Percentiles rank a stretch among this genome's conserved stretches.
Evolutionary conservation across 2,888 invertebrate species (phyloP).

Genomic region (Oeneis ivallda): DNA sequence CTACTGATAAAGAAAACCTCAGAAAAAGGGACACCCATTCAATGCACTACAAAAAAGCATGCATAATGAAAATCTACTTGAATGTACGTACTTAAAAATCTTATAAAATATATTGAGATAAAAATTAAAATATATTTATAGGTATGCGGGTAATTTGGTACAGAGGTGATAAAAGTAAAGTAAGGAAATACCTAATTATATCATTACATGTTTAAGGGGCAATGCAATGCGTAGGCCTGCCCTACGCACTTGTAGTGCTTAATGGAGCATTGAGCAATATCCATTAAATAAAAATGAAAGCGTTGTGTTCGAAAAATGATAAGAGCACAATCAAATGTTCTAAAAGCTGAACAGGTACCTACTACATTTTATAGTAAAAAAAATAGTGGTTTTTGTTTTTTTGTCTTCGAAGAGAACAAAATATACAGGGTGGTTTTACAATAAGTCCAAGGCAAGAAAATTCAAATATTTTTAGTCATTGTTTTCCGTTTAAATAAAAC

Average conservation of each 20-base stretch:
- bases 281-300: not conserved
- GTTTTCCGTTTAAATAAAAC: not conserved
- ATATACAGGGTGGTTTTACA: conserved; percentile 66
- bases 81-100: not conserved
- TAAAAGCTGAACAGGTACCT: conserved; percentile 21
- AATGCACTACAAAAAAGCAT: conserved; percentile 2
- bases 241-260: too few species aligned
- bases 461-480: not conserved
- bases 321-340: conserved; percentile 6
- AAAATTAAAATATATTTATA: not conserved
- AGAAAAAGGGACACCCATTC: conserved; percentile 4
- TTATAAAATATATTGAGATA: not conserved
- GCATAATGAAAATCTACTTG: conserved; percentile 16
- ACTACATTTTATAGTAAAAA: conserved; percentile 25
- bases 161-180: not conserved
- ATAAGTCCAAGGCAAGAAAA: not conserved
- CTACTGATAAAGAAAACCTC: not conserved
- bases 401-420: conserved; percentile 37
- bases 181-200: not conserved
- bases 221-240: not conserved
- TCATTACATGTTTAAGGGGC: not conserved
- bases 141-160: not conserved
- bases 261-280: not conserved
- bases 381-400: not conserved
- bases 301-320: not conserved